Conservation (phyloP, 2,113 vertebrate species). For the Oxyruncus cristatus region DNA sequence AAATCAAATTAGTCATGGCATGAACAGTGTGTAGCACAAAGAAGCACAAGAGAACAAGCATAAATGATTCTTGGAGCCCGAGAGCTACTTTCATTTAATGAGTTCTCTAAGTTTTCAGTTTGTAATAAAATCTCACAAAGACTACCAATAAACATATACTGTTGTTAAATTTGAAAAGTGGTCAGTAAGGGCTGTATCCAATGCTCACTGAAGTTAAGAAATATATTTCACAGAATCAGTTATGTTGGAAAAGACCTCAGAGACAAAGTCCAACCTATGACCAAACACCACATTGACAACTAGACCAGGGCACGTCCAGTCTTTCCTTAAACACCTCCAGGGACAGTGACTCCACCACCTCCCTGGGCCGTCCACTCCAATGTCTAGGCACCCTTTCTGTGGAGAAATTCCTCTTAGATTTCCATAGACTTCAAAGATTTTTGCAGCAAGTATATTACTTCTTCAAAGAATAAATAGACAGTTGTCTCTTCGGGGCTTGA, state of each 20-base stretch:
- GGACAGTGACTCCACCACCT: not conserved
- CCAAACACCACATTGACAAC: not conserved
- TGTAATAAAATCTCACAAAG: not conserved
- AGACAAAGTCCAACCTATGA: not conserved
- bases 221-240: not conserved
- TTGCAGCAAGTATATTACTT: not conserved
- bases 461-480: not conserved
- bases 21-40: not conserved
- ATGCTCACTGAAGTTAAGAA: not conserved
- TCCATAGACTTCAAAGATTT: not conserved
- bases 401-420: not conserved
- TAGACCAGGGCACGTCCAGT: not conserved
- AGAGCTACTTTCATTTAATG: not conserved
- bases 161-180: not conserved
- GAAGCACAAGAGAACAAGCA: not conserved
- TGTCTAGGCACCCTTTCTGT: not conserved
- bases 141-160: not conserved
- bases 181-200: not conserved
- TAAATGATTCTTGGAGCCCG: not conserved
- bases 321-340: not conserved
- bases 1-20: not conserved
- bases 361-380: not conserved
- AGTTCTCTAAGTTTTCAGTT: not conserved
- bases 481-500: not conserved
- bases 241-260: not conserved